These are phyloP conservation scores for Caenorhabditis sp. DNA, from an alignment of 2,888 invertebrate genomes.

Conservation along the genomic window DNA sequence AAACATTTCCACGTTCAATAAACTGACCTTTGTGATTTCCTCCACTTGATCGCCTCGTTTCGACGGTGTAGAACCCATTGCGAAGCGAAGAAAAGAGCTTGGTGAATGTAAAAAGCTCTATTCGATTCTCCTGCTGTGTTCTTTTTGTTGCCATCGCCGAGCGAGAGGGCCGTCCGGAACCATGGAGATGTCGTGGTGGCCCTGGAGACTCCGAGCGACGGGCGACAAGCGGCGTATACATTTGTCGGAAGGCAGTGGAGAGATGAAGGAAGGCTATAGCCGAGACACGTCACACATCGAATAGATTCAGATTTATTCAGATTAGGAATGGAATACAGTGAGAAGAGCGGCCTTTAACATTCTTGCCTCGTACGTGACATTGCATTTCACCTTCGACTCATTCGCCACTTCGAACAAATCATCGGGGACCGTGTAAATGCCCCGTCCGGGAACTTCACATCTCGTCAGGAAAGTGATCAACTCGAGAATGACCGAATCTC, in stretches of 20 bases:
- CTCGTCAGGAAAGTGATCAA: slow-evolving; percentile 91
- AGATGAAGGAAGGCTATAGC: neutral
- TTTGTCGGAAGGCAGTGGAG: too few species aligned
- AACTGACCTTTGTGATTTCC: slow-evolving; percentile 32
- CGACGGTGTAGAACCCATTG: slow-evolving; percentile 51
- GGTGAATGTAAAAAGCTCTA: neutral
- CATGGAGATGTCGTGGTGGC: slow-evolving; percentile 10
- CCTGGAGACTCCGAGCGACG: slow-evolving; percentile 14
- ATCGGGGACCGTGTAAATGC: slow-evolving; percentile 88
- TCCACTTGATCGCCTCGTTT: slow-evolving; percentile 32
- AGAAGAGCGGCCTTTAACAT: slow-evolving; percentile 88
- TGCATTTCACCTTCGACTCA: slow-evolving; percentile 86
- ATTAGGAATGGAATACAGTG: slow-evolving; percentile 79
- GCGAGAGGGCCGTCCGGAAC: neutral
- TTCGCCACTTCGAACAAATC: slow-evolving; percentile 86
- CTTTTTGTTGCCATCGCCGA: slow-evolving; percentile 3
- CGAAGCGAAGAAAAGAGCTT: neutral
- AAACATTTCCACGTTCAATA: neutral
- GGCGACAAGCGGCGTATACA: too few species aligned
- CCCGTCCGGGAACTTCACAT: slow-evolving; percentile 90
- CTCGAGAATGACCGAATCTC: slow-evolving; percentile 90
- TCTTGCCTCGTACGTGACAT: slow-evolving; percentile 91
- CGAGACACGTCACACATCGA: too few species aligned
- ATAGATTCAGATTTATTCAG: too few species aligned
- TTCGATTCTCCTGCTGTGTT: slow-evolving; percentile 36